Evolutionary conservation across 2,888 invertebrate genomes (phyloP), one percentile per base, ranked within the genome.

Genomic region (Drosophila lacicola): DNA sequence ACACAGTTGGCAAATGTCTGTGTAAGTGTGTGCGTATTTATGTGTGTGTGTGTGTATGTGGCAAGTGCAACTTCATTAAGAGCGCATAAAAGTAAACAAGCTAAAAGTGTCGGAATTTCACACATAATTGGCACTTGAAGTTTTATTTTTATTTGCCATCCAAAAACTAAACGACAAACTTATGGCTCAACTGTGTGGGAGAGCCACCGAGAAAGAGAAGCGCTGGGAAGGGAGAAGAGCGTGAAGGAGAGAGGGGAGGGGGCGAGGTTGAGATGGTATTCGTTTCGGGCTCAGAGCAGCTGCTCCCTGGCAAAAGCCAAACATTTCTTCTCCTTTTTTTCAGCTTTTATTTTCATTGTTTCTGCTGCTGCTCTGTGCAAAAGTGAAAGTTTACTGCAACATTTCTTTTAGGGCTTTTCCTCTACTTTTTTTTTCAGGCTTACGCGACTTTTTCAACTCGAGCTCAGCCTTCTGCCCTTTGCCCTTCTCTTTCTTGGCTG

Each of bases 101-200:
- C 88, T 70, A 77, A 88, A 84, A 84, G 88, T 84, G 83, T 84
- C 82, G 83, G 88, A 84, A 84, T 88, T 83, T 82, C 84, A 87
- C 84, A 85, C 88, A 82, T 85, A 85, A 85, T 85, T 85, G 85
- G 88, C 85, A 85, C 88, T 85, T 85, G 83, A 82, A 85, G 83
- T 85, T 85, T 84, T 82, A 80, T 87, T 84, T 83, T 87, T 80
- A 84, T 87, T 82, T 73, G 57, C 53, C 68, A 34, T 58, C 49
- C 61, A 41, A 63, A 76, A 75, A 84, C 82, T 84, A 78, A 83
- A 74, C 83, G 85, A 87, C 87, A 84, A 84, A 84, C 88, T 84
- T 84, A 87, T 87, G 85, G 67, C 68, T 45, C 75, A 69, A 70
- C 64, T 56, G 73, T 67, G 71, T 65, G 78, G 53, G 73, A 45